Evolutionary conservation across 1,140 invertebrate genomes (phyloP).

Genomic region (Bombus huntii): DNA sequence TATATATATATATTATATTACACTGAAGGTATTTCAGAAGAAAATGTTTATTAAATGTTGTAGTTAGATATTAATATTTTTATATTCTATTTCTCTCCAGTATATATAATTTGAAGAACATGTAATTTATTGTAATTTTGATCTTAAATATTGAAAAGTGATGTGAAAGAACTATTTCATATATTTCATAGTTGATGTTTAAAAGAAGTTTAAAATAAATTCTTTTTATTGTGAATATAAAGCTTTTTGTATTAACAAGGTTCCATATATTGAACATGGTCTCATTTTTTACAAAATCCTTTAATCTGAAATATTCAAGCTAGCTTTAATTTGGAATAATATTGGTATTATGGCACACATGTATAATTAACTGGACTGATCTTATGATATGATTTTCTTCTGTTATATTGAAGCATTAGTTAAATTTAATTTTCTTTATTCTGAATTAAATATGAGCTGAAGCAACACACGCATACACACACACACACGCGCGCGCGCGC

Average conservation of each 20-base stretch:
- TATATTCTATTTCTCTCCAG: background rate
- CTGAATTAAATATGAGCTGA: background rate
- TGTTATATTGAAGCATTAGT: background rate
- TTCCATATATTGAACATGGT: background rate
- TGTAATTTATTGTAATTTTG: background rate
- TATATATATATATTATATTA: too few relatives aligned
- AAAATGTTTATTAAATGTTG: background rate
- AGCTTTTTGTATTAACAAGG: background rate
- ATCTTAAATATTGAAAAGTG: background rate
- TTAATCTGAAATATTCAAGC: background rate
- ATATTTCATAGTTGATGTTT: background rate
- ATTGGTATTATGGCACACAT: background rate
- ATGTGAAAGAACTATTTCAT: background rate
- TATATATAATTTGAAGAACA: background rate
- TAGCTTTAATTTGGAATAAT: background rate
- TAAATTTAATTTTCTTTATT: background rate
- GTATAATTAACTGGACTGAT: background rate
- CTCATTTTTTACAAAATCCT: background rate
- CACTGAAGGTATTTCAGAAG: background rate
- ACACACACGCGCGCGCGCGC: accelerated
- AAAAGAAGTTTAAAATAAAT: background rate
- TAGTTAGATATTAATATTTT: background rate
- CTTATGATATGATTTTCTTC: background rate
- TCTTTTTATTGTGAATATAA: background rate
- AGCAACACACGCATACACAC: background rate